phyloP scores from a whole-genome alignment of 1,140 invertebrate genomes.

The Bradysia coprophila region DNA sequence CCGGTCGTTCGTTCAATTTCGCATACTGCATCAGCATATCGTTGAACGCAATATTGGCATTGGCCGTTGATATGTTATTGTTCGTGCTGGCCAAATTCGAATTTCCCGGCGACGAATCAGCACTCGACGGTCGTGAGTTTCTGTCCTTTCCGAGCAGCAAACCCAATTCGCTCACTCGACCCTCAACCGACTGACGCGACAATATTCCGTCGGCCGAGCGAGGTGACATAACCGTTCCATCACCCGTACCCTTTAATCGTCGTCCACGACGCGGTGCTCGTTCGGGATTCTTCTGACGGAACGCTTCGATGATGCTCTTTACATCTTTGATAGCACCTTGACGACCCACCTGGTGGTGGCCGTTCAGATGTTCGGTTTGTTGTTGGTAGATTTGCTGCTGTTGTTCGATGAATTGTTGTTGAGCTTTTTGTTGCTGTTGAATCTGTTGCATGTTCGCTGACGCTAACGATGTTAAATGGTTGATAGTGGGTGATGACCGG shows the following conservation, averaged over 20 bases:
- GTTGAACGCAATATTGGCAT: slow-evolving; percentile 36
- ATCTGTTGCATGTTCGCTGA: neutral
- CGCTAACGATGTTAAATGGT: no score
- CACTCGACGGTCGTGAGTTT: slow-evolving; percentile 29
- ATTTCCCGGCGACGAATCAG: slow-evolving; percentile 29
- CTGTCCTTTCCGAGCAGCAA: neutral
- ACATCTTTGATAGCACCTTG: slow-evolving; percentile 63
- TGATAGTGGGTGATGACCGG: no score
- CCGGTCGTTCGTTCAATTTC: slow-evolving; percentile 24
- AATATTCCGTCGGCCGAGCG: neutral
- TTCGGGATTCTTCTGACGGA: slow-evolving; percentile 52
- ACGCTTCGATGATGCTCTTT: slow-evolving; percentile 64
- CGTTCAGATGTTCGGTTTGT: slow-evolving; percentile 5
- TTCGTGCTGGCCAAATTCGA: slow-evolving; percentile 2
- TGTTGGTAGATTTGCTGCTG: neutral
- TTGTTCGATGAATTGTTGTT: neutral
- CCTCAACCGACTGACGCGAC: neutral
- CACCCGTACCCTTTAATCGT: slow-evolving; percentile 24
- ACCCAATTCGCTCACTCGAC: neutral
- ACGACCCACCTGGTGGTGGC: slow-evolving; percentile 30
- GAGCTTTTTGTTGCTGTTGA: neutral
- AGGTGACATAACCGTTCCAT: neutral
- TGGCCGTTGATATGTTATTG: neutral
- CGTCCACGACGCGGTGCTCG: slow-evolving; percentile 42
- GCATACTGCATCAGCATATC: slow-evolving; percentile 61